These are phyloP conservation scores for Hyaena hyaena DNA, from an alignment of 2,113 vertebrate genomes.

Conservation along the genomic window DNA sequence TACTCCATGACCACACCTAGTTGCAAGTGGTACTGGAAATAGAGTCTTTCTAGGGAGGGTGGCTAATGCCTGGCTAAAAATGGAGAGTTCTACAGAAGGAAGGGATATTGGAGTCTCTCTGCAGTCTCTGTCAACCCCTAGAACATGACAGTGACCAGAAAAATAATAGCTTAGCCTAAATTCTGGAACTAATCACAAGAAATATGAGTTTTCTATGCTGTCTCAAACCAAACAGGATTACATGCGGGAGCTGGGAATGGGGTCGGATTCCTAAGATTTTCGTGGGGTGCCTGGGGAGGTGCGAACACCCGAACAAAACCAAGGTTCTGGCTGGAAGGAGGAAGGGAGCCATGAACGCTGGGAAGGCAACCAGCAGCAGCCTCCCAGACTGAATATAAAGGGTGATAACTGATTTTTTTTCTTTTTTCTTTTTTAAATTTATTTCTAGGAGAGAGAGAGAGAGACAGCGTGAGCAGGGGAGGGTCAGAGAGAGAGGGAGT, in stretches of 20 bases:
- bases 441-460: too few species aligned
- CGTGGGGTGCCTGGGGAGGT: neutral
- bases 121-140: neutral
- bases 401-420: neutral
- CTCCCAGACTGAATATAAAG: neutral
- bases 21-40: neutral
- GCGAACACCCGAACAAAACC: neutral
- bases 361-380: neutral
- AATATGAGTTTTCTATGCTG: neutral
- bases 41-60: neutral
- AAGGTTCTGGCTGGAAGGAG: neutral
- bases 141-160: neutral
- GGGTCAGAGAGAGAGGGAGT: too few species aligned
- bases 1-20: neutral
- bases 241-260: neutral
- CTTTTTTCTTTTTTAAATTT: neutral
- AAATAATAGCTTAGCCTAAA: neutral
- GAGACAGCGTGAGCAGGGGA: too few species aligned
- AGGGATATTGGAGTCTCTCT: neutral
- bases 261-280: neutral
- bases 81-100: neutral
- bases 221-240: neutral
- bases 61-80: neutral
- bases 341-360: neutral
- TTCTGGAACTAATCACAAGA: neutral